Base-by-base conservation (phyloP, 2,888 invertebrate species). In the Gryllus longicercus region DNA sequence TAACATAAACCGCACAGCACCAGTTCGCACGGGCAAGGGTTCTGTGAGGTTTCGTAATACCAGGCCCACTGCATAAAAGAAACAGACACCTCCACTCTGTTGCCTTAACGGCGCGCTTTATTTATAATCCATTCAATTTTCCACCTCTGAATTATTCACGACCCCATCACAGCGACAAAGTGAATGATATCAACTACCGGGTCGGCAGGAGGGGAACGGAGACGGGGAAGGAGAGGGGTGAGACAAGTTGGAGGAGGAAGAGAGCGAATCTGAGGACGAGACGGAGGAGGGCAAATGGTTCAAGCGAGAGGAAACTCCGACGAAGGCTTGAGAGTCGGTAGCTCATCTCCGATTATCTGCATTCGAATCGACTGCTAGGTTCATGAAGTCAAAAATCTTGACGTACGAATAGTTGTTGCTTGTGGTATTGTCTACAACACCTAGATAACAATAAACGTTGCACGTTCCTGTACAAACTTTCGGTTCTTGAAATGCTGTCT, bases 41-140 rank as follows among this genome's bases (percentile, higher is more conserved):
- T 38, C 38, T 38, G 38, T 8, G 38, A 8, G 38, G 38, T 38
- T 5, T 4, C 63, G 63, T 63, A 63, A 63, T 63, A 18, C 63
- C 14, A n/a, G 14, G 63, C 14, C n/a, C 63, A 18, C 63, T 63
- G 63, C n/a, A 63, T 63, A 63, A 63, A 63, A 63, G 63, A 63
- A 63, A 63, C 63, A 63, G 63, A 63, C n/a, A 63, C 63, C n/a
- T 63, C 63, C n/a, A 18, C 63, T 63, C n/a, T n/a, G 16, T 63
- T n/a, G 16, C n/a, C 63, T n/a, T 63, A 63, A 63, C 63, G 63
- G 63, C n/a, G 63, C 16, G 63, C 63, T 63, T 63, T 63, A 63
- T n/a, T 63, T 63, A 63, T 63, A 63, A 63, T 63, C 63, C 63
- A 63, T 63, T 63, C 63, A 63, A 63, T 63, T 63, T 63, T 63